These are phyloP conservation scores for Odontomachus brunneus DNA, from an alignment of 1,140 invertebrate genomes.

Conservation along the genomic window DNA sequence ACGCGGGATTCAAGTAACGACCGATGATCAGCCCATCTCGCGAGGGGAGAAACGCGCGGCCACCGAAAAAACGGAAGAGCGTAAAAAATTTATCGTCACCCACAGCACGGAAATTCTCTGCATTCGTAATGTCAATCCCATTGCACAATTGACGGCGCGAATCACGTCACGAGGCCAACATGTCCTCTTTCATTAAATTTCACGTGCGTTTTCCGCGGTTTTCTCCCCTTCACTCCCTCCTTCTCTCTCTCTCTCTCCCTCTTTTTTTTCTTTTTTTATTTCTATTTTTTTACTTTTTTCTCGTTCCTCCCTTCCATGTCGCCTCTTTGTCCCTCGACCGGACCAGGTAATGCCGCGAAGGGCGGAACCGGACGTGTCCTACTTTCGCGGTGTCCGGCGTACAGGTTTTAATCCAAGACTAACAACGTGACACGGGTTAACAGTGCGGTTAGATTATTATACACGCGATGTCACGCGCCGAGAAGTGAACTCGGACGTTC, in stretches of 20 bases:
- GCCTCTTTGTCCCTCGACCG: conserved; percentile 41
- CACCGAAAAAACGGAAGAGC: neutral
- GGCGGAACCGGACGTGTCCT: conserved; percentile 55
- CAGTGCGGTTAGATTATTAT: conserved; percentile 34
- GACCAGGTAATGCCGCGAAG: conserved; percentile 46
- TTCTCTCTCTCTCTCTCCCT: neutral
- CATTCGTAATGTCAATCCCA: conserved; percentile 56
- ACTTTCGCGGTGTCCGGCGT: conserved; percentile 66
- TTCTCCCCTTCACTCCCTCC: neutral
- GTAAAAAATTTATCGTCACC: conserved; percentile 49
- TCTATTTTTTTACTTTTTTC: no score
- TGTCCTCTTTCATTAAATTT: conserved; percentile 40
- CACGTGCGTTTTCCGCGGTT: conserved; percentile 19
- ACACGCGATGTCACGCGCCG: conserved; percentile 5
- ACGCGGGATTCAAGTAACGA: conserved; percentile 26
- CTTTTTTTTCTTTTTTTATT: no score
- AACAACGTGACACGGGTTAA: conserved; percentile 68
- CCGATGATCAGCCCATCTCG: neutral
- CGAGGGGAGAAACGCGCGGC: conserved; percentile 18
- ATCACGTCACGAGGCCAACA: conserved; percentile 39
- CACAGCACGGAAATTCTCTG: conserved; percentile 20
- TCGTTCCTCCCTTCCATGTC: conserved; percentile 7
- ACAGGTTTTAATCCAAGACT: conserved; percentile 75
- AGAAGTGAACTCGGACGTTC: neutral
- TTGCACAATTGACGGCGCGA: conserved; percentile 39